Evolutionary conservation across 2,797 vertebrate species (phyloP).

Genomic region (Phyllotis vaccarum): DNA sequence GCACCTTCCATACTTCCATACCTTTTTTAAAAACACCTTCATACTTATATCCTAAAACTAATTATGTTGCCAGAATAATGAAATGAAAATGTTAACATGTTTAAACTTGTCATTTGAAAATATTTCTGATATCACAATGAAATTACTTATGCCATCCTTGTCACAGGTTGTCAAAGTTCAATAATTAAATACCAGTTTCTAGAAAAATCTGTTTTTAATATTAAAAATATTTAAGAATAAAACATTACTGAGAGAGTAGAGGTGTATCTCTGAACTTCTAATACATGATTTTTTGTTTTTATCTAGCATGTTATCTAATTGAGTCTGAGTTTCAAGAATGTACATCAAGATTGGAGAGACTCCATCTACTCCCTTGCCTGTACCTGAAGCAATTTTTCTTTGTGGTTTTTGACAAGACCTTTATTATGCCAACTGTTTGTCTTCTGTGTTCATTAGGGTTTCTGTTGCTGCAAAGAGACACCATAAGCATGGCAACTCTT

Average conservation of each 20-base stretch:
- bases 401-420: constrained; percentile 33
- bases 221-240: constrained; percentile 57
- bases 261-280: not conserved
- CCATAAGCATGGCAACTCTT: not conserved
- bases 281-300: constrained; percentile 51
- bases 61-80: constrained; percentile 84
- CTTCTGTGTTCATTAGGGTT: not conserved
- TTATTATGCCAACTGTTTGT: not conserved
- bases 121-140: constrained; percentile 50
- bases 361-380: not conserved
- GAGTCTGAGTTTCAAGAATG: not conserved
- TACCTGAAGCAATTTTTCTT: not conserved
- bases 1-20: constrained; percentile 85
- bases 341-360: not conserved
- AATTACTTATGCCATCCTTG: constrained; percentile 25
- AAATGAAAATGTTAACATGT: constrained; percentile 82
- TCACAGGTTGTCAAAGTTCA: not conserved
- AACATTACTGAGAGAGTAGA: constrained; percentile 53
- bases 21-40: not conserved
- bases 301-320: constrained; percentile 28
- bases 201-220: constrained; percentile 54
- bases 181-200: constrained; percentile 51
- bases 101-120: constrained; percentile 65
- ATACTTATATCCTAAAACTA: constrained; percentile 85
- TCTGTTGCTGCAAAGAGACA: not conserved